A percentile compares a stretch with the other conserved stretches of the same genome.
Conservation (phyloP, 2,113 vertebrate species). For the Perca fluviatilis region DNA sequence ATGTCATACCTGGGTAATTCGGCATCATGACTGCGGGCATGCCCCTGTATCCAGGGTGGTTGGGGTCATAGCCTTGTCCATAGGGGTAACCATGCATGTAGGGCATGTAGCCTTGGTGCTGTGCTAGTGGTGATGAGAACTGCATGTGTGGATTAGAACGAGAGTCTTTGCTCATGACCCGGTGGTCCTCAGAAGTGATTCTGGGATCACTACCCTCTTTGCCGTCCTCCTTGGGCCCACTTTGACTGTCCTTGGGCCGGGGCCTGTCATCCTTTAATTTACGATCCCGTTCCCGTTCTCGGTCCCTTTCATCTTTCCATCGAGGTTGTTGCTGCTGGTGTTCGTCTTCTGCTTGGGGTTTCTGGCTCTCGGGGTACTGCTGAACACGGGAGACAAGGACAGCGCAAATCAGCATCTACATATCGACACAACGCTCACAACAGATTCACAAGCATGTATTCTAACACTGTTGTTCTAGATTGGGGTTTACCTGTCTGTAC, state of each 20-base stretch:
- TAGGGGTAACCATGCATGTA: constrained; percentile 99
- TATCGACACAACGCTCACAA: not conserved
- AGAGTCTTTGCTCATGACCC: constrained; percentile 92
- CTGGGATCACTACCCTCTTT: constrained; percentile 91
- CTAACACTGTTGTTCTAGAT: not conserved
- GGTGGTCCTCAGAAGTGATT: constrained; percentile 89
- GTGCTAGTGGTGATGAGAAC: constrained; percentile 94
- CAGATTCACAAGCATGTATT: not conserved
- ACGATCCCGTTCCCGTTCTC: constrained; percentile 89
- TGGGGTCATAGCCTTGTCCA: constrained; percentile 96
- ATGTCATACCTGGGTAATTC: constrained; percentile 94
- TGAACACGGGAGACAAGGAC: constrained; percentile 82
- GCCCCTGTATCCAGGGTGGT: constrained; percentile 95
- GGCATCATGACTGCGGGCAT: constrained; percentile 99
- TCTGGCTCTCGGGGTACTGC: constrained; percentile 93
- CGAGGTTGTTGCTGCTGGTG: constrained; percentile 87
- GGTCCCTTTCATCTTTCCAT: constrained; percentile 89
- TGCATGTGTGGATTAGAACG: constrained; percentile 93
- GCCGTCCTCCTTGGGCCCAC: constrained; percentile 89
- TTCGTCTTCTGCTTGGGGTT: constrained; percentile 94
- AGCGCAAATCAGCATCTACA: constrained; percentile 13
- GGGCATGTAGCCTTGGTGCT: constrained; percentile 98
- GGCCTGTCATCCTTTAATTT: constrained; percentile 95
- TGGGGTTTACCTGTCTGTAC: constrained; percentile 96
- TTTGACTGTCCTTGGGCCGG: constrained; percentile 89